Base-by-base conservation (phyloP, 2,797 vertebrate species). In the Tympanoctomys barrerae region DNA sequence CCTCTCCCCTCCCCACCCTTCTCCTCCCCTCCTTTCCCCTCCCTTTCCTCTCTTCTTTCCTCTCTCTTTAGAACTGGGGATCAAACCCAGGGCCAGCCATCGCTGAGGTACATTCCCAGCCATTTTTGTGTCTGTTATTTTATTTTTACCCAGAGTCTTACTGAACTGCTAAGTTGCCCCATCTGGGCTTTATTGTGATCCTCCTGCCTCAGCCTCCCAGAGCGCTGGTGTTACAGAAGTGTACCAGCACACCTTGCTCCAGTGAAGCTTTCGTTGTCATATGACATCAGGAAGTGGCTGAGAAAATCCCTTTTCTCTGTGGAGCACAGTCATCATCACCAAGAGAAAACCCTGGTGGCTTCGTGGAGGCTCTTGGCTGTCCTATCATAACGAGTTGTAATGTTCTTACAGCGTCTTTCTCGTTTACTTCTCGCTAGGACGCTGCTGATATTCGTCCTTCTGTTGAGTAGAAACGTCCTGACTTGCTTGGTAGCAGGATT, bases 391-490 rank as follows among this genome's bases (percentile, higher is more conserved):
- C 19, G 36, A 71, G 39, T 66, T 6, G 70, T 71, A 64, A 26
- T 81, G 82, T 82, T 59, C 36, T 89, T 18, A 33, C 52, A n/a
- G 2, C n/a, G 11, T 36, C 11, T 88, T 33, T 95, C 68, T 22
- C 18, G 26, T 77, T 61, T 68, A 85, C 68, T 39, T 57, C 62
- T 64, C 59, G 22, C 57, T 52, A 54, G 78, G 36, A 52, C 26
- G n/a, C 59, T 64, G 11, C 9, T 4, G 42, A 12, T 31, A 5
- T 59, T 91, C 81, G 57, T 18, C 88, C 75, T 89, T 89, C 87
- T 31, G 52, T 71, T 73, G 90, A 93, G 85, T 52, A 93, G 66
- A 94, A 96, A 82, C 82, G 11, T 16, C 81, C 89, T 87, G 64
- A 68, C 26, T 83, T 82, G 89, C 87, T 28, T 83, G 22, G 4